Conservation (phyloP, 2,113 vertebrate species). For the Drymodes brunneopygia region DNA sequence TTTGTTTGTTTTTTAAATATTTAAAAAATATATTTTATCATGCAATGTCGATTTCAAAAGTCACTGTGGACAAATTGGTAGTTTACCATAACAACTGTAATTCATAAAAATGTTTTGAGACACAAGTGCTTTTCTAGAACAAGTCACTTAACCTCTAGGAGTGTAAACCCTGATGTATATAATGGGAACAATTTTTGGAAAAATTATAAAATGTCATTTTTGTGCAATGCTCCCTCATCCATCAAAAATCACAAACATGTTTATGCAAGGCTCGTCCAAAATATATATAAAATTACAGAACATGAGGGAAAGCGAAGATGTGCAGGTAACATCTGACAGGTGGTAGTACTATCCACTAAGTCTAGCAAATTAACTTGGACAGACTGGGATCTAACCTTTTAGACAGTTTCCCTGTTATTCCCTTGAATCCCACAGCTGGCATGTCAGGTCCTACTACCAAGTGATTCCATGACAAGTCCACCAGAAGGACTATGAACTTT, state of each 20-base stretch:
- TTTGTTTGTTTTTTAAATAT: neutral
- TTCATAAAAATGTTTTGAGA: neutral
- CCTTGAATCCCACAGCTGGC: neutral
- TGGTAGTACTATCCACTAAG: neutral
- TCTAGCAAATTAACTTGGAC: neutral
- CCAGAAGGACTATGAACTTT: neutral
- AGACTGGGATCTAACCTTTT: neutral
- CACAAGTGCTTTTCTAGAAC: neutral
- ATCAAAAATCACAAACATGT: neutral
- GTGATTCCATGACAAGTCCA: neutral
- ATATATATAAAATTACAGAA: neutral
- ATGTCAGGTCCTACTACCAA: neutral
- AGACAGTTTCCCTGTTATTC: neutral
- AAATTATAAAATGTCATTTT: neutral
- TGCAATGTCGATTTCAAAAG: neutral
- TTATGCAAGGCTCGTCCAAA: neutral
- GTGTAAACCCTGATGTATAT: neutral
- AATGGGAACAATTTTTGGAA: neutral
- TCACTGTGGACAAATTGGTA: neutral
- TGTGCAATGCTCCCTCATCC: neutral
- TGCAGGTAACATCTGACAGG: neutral
- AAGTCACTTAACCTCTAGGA: neutral
- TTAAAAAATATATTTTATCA: neutral
- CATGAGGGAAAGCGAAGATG: neutral
- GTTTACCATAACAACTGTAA: neutral